Conservation (phyloP, 1,140 invertebrate species). For the Drosophila lini region DNA sequence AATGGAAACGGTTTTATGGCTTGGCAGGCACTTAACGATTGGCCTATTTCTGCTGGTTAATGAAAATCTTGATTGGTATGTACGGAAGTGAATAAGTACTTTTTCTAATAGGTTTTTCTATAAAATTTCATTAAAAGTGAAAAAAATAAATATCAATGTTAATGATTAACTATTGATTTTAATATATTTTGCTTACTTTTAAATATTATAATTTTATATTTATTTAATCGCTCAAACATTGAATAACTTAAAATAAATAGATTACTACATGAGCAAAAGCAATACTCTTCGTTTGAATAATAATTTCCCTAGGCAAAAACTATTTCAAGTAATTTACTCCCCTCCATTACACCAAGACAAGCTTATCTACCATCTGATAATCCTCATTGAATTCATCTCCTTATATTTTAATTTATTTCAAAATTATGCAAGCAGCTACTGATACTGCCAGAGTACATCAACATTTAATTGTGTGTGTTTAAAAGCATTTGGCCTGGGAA, state of each 20-base stretch:
- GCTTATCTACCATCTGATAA: slow-evolving; percentile 14
- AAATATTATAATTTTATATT: too few relatives aligned
- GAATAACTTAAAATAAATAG: neutral
- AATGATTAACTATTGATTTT: too few relatives aligned
- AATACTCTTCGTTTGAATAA: neutral
- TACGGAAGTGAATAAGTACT: neutral
- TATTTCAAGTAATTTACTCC: neutral
- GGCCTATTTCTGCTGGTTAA: neutral
- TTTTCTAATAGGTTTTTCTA: neutral
- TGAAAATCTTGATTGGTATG: neutral
- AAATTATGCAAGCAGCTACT: slow-evolving; percentile 34
- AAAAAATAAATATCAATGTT: neutral
- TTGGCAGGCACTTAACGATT: neutral
- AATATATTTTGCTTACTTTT: too few relatives aligned
- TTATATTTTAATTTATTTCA: slow-evolving; percentile 9
- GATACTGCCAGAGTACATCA: slow-evolving; percentile 13
- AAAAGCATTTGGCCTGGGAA: slow-evolving; percentile 50
- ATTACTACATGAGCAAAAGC: accelerated
- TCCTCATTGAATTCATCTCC: slow-evolving; percentile 1
- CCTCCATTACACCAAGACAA: neutral
- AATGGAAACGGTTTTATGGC: neutral
- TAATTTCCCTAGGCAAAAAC: neutral
- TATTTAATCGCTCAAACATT: too few relatives aligned
- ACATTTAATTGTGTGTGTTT: slow-evolving; percentile 60
- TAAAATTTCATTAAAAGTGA: neutral